These are phyloP conservation scores for Pelecanoides urinatrix DNA, from an alignment of 2,113 vertebrate species.

Conservation along the genomic window DNA sequence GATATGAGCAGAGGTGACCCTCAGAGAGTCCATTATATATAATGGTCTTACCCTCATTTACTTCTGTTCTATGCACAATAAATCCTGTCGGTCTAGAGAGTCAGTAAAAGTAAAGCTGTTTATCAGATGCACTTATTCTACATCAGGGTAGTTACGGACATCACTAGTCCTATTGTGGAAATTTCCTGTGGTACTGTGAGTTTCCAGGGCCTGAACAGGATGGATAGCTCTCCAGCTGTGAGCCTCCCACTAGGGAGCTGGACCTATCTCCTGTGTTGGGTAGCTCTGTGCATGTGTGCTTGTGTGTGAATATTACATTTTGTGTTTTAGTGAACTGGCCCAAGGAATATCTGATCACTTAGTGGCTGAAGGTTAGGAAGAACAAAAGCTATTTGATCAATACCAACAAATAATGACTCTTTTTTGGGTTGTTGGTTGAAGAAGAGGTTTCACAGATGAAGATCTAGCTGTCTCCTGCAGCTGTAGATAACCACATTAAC, in stretches of 20 bases:
- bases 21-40: not conserved
- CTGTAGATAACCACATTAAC: not conserved
- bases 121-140: constrained; percentile 23
- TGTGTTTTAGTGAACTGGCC: not conserved
- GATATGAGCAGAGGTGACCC: not conserved
- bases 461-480: not conserved
- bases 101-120: constrained; percentile 17
- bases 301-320: not conserved
- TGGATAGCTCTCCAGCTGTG: not conserved
- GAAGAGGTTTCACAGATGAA: not conserved
- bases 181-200: not conserved
- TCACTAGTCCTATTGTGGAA: not conserved
- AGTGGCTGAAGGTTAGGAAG: not conserved
- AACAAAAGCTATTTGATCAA: not conserved
- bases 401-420: not conserved
- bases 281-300: not conserved
- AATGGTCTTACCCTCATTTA: constrained; percentile 16
- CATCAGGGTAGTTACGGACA: not conserved
- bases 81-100: not conserved
- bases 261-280: not conserved
- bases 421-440: not conserved
- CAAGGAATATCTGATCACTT: not conserved
- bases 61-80: constrained; percentile 1
- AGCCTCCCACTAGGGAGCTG: not conserved
- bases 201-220: not conserved